These are phyloP conservation scores for Acanthurus lineatus DNA, from an alignment of 2,797 vertebrate genomes.

Conservation along the genomic window DNA sequence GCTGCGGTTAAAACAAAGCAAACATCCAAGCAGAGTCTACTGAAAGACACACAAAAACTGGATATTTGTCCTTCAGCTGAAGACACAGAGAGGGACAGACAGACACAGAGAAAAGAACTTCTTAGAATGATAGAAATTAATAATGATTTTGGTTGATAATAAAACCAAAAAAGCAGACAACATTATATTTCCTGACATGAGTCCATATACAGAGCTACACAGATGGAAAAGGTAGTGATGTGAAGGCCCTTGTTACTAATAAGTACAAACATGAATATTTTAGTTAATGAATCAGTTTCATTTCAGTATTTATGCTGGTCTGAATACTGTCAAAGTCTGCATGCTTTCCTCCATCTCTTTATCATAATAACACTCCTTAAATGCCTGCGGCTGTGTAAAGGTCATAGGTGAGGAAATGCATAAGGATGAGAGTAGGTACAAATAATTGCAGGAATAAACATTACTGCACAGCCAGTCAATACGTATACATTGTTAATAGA, in stretches of 20 bases:
- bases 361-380: constrained; percentile 38
- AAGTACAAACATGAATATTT: not conserved
- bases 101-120: constrained; percentile 6
- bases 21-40: constrained; percentile 53
- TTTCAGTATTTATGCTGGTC: not conserved
- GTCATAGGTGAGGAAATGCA: constrained; percentile 67
- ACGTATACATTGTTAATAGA: constrained; percentile 55
- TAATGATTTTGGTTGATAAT: constrained; percentile 28
- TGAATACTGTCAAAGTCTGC: constrained; percentile 3
- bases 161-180: constrained; percentile 35
- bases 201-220: not conserved
- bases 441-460: constrained; percentile 53
- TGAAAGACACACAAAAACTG: constrained; percentile 50
- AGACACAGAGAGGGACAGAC: constrained; percentile 22
- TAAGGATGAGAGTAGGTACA: constrained; percentile 42
- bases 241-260: not conserved
- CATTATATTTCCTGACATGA: constrained; percentile 8
- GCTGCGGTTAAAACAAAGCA: constrained; percentile 69
- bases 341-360: constrained; percentile 28
- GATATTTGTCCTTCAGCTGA: constrained; percentile 58
- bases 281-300: constrained; percentile 17
- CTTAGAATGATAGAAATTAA: constrained; percentile 13
- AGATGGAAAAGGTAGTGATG: constrained; percentile 7
- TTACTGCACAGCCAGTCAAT: constrained; percentile 52
- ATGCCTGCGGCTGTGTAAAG: constrained; percentile 58